Evolutionary conservation across 2,888 invertebrate species (phyloP).

Genomic region (Crepidodera aurea): DNA sequence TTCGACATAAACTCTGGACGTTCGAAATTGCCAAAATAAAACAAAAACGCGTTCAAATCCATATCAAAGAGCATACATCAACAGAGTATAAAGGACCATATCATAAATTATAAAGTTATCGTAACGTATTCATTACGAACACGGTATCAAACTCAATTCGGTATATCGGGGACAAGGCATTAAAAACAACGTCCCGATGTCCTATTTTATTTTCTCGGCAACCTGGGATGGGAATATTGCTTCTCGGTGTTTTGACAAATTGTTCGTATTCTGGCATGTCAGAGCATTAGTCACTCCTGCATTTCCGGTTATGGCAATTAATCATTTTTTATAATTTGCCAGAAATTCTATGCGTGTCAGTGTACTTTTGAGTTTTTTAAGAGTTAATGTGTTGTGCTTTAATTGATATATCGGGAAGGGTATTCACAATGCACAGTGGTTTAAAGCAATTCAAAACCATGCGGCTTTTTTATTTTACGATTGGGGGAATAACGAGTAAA

Average conservation of each 20-base stretch:
- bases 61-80: conserved; percentile 35
- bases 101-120: conserved; percentile 41
- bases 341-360: conserved; percentile 18
- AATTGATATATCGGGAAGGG: conserved; percentile 21
- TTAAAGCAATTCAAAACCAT: no score
- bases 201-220: conserved; percentile 35
- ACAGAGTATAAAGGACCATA: conserved; percentile 25
- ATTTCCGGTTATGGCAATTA: conserved; percentile 35
- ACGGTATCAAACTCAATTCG: conserved; percentile 39
- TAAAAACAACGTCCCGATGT: conserved; percentile 37
- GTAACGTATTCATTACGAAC: conserved; percentile 40
- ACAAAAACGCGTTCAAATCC: conserved; percentile 17
- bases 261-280: conserved; percentile 40
- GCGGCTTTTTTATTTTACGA: no score
- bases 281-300: conserved; percentile 40
- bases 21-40: conserved; percentile 7
- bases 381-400: conserved; percentile 25
- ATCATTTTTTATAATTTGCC: conserved; percentile 42
- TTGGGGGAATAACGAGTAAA: no score
- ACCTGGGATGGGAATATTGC: conserved; percentile 39
- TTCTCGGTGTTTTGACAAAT: conserved; percentile 41
- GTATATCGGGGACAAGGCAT: conserved; percentile 39
- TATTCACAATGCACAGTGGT: no score
- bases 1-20: background rate
- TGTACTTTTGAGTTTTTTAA: conserved; percentile 17